Base-by-base conservation (phyloP, 2,797 vertebrate species). In the Carapus acus region DNA sequence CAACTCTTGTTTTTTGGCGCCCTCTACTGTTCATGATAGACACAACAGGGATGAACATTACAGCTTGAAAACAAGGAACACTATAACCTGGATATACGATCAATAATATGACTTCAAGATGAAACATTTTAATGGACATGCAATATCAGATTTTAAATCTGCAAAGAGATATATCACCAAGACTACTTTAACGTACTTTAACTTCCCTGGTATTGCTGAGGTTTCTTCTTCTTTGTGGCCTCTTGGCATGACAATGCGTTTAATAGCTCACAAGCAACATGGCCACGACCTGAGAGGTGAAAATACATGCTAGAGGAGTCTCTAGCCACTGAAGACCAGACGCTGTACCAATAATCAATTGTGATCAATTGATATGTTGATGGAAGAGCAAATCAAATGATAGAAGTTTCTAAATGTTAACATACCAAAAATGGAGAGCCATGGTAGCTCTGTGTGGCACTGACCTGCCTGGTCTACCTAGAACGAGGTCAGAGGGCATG, bases 381-480 rank as follows among this genome's bases (percentile, higher is more conserved):
- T n/a, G n/a, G n/a, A n/a, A n/a, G n/a, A n/a, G n/a, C n/a, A n/a
- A n/a, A n/a, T n/a, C n/a, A n/a, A n/a, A n/a, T n/a, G n/a, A n/a
- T n/a, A n/a, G n/a, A n/a, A n/a, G n/a, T n/a, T n/a, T n/a, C n/a
- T n/a, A n/a, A 60, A 50, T 16, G 43, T 16, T 49, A 19, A 64
- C 91, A 87, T 88, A 94, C 92, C 91, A 51, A 88, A 66, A 62
- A 90, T 2, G 7, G 36, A 93, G 66, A 45, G 56, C 7, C 76
- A 89, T 78, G 49, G 92, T 93, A 55, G 74, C 13, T 66, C 79
- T 86, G 69, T 87, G 92, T 61, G 93, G 74, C 27, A 91, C 0
- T 23, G 71, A 41, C 74, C 92, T 92, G 54, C 58, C 69, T 16
- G 62, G 0, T 1, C n/a, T n/a, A n/a, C n/a, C n/a, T n/a, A n/a